Base-by-base conservation (phyloP, 2,888 invertebrate species). In the Tiliacea aurago region DNA sequence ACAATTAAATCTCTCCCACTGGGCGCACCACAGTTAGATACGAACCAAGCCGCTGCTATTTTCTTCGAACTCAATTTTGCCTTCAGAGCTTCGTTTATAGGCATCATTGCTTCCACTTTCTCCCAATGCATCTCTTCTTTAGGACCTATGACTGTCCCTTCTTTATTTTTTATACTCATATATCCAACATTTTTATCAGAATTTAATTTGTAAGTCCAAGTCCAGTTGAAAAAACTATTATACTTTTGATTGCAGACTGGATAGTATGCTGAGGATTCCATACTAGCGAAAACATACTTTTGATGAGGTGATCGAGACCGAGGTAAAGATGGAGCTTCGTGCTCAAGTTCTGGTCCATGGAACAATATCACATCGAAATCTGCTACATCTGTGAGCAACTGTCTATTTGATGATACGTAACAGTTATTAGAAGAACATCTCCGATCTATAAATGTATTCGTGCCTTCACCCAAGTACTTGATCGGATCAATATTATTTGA, bases 11-110 rank as follows among this genome's bases (percentile, higher is more conserved):
- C 86, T 73, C 93, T 85, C 1, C 81, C 76, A 76, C 90, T 91
- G 4, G 4, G 9, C 9, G 92, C 83, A 1, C 73, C 58, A 70
- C 94, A 94, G 45, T 93, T 91, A 4, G 94, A 94, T 0, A 93
- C 92, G 62, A 94, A 91, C 94, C 93, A 94, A 10, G 93, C 93
- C 0, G 91, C 94, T 20, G 92, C 90, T 76, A 87, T 90, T 0
- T 76, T 90, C 76, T 94, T 94, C 5, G 73, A 76, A 20, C 73
- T 86, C 20, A 94, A 65, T 56, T 87, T 88, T 7, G 76, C 45
- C 67, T 87, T 91, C 0, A 93, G 74, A 15, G 88, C 85, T 3
- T 89, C 76, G 56, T 85, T 84, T 11, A 91, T 80, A 11, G 91
- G 88, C 5, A 84, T 73, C 92, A 92, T 92, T 1, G 88, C 87